These are phyloP conservation scores for Scaptomyza graminum DNA, from an alignment of 1,140 invertebrate species.

Conservation along the genomic window DNA sequence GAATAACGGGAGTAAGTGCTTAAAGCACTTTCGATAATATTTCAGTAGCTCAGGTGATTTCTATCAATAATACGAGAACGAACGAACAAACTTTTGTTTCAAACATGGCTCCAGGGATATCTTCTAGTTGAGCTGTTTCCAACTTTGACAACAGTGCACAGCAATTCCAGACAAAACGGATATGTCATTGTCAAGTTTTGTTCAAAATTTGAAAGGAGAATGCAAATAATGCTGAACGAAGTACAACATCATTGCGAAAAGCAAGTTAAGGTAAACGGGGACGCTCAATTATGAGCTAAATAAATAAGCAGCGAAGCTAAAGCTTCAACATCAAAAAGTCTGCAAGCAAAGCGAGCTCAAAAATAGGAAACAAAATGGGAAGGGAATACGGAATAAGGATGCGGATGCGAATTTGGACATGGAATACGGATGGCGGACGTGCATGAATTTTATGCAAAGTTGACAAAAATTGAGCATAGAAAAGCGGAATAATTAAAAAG, in stretches of 20 bases:
- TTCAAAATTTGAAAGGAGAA: slow-evolving; percentile 21
- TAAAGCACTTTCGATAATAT: background rate
- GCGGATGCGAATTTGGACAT: slow-evolving; percentile 1
- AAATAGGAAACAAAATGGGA: slow-evolving; percentile 13
- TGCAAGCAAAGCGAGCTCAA: slow-evolving; percentile 18
- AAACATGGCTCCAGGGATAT: background rate
- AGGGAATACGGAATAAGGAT: slow-evolving; percentile 5
- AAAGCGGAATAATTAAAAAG: slow-evolving; percentile 50
- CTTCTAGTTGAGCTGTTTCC: background rate
- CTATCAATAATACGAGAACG: no score
- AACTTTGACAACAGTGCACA: background rate
- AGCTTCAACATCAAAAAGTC: slow-evolving; percentile 44
- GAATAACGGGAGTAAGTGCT: no score
- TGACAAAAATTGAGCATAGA: slow-evolving; percentile 67
- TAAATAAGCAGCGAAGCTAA: slow-evolving; percentile 60
- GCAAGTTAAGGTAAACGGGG: background rate
- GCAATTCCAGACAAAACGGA: background rate
- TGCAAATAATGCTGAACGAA: slow-evolving; percentile 47
- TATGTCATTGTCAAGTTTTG: slow-evolving; percentile 7
- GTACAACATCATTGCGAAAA: background rate
- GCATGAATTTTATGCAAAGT: slow-evolving; percentile 79
- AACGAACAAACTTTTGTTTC: background rate
- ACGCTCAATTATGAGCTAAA: slow-evolving; percentile 65
- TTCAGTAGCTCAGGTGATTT: no score
- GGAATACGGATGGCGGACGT: slow-evolving; percentile 45